Base-by-base conservation (phyloP, 2,888 invertebrate species). In the Drosophila sordidapex region DNA sequence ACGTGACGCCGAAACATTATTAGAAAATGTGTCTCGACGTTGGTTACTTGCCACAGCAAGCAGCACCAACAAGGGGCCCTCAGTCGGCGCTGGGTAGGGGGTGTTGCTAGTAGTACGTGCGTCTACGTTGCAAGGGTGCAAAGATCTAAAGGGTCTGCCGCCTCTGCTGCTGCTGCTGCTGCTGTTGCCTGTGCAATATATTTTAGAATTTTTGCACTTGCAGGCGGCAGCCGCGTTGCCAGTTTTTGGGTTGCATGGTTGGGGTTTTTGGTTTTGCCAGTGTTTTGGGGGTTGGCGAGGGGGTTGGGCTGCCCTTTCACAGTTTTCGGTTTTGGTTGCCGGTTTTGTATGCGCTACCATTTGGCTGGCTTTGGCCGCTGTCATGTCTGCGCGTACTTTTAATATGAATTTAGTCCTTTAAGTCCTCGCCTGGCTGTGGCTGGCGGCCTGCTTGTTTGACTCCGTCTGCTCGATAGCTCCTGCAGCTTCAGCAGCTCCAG, bases 1-100 rank as follows among this genome's bases (percentile, higher is more conserved):
- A 91, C 91, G 91, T 91, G 92, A 91, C 82, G 87, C 88, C 87
- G 79, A 81, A 82, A 76, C 85, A 81, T 82, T 84, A 89, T 87
- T 90, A 83, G 90, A 90, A 90, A 90, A 85, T 89, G 87, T 91
- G 88, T 90, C 91, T 83, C 90, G 82, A 86, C 81, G 83, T 79
- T 78, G 82, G 76, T 84, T 86, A 79, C 82, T 87, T 87, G 73
- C 62, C 68, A 68, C 62, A 67, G 40, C 49, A 64, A 64, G 29
- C n/a, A 49, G 49, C 15, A 27, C 21, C 15, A 51, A 13, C 25
- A n/a, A 29, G 29, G 25, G 40, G n/a, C 40, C n/a, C 40, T n/a
- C 40, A n/a, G 40, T n/a, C n/a, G n/a, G 6, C 4, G 13, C 21
- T 15, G 29, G 53, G 43, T 46, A n/a, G 10, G n/a, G 21, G 58